A percentile compares a stretch with the other conserved stretches of the same genome.
phyloP scores from a whole-genome alignment of 2,888 invertebrate genomes.

The Hypomecis atomaria region DNA sequence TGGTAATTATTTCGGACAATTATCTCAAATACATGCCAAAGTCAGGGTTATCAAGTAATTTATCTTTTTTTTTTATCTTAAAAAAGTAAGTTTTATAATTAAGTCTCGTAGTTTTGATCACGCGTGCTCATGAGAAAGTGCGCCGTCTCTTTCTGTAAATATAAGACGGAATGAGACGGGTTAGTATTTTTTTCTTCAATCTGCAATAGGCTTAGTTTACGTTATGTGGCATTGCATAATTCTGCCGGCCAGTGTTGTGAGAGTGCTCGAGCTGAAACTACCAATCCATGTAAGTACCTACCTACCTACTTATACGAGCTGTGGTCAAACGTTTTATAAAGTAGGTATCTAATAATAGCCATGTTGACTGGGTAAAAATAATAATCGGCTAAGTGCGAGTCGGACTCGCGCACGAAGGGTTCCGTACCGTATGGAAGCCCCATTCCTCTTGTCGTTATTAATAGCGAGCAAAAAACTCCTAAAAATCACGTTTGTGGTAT shows the following conservation, averaged over 20 bases:
- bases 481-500: too few relatives aligned
- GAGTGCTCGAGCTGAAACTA: constrained; percentile 23
- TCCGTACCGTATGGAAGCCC: too few relatives aligned
- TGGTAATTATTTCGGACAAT: not conserved
- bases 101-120: constrained; percentile 8
- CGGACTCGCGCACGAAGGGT: too few relatives aligned
- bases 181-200: constrained; percentile 14
- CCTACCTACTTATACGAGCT: too few relatives aligned
- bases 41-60: constrained; percentile 41
- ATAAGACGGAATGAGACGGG: constrained; percentile 24
- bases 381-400: too few relatives aligned
- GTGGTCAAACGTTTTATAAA: too few relatives aligned
- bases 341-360: too few relatives aligned
- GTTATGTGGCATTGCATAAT: constrained; percentile 17
- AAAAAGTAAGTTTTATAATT: constrained; percentile 11
- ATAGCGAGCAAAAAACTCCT: too few relatives aligned
- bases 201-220: constrained; percentile 21
- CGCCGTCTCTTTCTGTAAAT: constrained; percentile 20
- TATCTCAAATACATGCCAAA: constrained; percentile 33
- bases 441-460: too few relatives aligned
- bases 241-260: constrained; percentile 33
- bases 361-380: too few relatives aligned
- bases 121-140: constrained; percentile 4
- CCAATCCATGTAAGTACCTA: constrained; percentile 24
- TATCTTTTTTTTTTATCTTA: constrained; percentile 27